Evolutionary conservation across 1,140 invertebrate genomes (phyloP).

Genomic region (Heliconius eleuchia): DNA sequence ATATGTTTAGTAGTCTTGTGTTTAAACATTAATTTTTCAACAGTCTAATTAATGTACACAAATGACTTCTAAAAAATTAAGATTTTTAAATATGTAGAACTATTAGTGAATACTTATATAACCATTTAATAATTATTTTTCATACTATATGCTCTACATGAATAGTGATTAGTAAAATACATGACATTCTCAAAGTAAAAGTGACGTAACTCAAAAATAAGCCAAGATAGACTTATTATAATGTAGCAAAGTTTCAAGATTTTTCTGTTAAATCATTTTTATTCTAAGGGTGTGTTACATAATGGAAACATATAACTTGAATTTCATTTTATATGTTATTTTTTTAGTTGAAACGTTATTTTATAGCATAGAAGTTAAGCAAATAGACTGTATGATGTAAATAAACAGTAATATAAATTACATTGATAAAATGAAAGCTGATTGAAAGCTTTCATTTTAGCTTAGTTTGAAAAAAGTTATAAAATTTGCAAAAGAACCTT

Average conservation of each 20-base stretch:
- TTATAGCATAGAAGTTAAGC: neutral
- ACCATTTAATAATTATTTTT: neutral
- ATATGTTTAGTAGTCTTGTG: too few species aligned
- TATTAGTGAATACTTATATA: too few species aligned
- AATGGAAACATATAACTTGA: neutral
- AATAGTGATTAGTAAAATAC: too few species aligned
- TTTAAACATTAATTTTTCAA: too few species aligned
- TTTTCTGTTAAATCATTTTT: neutral
- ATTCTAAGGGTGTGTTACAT: neutral
- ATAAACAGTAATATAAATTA: neutral
- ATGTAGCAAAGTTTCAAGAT: neutral
- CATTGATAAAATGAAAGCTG: neutral
- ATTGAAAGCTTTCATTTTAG: neutral
- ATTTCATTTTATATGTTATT: neutral
- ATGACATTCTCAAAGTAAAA: too few species aligned
- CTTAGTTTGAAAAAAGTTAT: neutral
- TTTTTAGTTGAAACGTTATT: neutral
- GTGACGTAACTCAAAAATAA: too few species aligned
- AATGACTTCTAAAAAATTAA: too few species aligned
- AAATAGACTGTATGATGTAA: slow-evolving; percentile 2
- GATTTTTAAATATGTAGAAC: too few species aligned
- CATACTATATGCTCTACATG: too few species aligned
- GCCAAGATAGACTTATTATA: too few species aligned
- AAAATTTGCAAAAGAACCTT: neutral
- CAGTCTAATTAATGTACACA: too few species aligned